A percentile compares a stretch with the other conserved stretches of the same genome.
phyloP scores from a whole-genome alignment of 2,113 vertebrate genomes.

The Poeciliopsis occidentalis region DNA sequence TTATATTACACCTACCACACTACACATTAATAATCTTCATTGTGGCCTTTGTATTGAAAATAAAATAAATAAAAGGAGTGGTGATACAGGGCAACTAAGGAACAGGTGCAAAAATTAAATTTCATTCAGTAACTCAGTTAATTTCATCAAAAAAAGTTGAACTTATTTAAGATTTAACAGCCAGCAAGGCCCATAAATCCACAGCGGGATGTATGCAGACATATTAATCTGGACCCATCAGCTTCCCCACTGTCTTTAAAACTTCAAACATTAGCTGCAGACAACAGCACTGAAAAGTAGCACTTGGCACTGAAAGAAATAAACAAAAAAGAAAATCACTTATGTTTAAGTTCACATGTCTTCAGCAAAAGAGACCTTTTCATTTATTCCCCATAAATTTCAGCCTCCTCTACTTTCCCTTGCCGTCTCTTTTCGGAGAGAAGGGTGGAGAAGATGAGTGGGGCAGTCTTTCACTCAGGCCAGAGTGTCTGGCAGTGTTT shows the following conservation, averaged over 20 bases:
- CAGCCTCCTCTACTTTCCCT: slow-evolving; percentile 25
- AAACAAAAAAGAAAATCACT: slow-evolving; percentile 38
- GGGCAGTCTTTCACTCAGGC: slow-evolving; percentile 63
- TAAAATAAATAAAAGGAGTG: slow-evolving; percentile 23
- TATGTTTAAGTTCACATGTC: slow-evolving; percentile 49
- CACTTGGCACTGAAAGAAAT: slow-evolving; percentile 64
- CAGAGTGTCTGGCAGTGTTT: slow-evolving; percentile 74
- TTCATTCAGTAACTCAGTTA: slow-evolving; percentile 35
- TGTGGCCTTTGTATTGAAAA: slow-evolving; percentile 34
- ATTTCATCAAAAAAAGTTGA: slow-evolving; percentile 47
- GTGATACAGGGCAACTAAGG: slow-evolving; percentile 33
- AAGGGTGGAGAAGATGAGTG: slow-evolving; percentile 48
- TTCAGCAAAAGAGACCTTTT: slow-evolving; percentile 50
- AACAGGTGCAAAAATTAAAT: slow-evolving; percentile 59
- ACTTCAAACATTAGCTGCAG: slow-evolving; percentile 55
- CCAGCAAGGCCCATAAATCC: slow-evolving; percentile 57
- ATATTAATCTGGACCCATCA: slow-evolving; percentile 63
- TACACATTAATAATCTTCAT: slow-evolving; percentile 46
- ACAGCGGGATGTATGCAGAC: slow-evolving; percentile 57
- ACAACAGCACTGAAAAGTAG: slow-evolving; percentile 50
- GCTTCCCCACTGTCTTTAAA: slow-evolving; percentile 21
- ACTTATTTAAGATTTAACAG: slow-evolving; percentile 46
- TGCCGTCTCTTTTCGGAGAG: slow-evolving; percentile 15
- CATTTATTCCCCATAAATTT: slow-evolving; percentile 49
- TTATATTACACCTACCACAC: slow-evolving; percentile 35